These are phyloP conservation scores for Apeltes quadracus DNA, from an alignment of 2,113 vertebrate species.

Conservation along the genomic window DNA sequence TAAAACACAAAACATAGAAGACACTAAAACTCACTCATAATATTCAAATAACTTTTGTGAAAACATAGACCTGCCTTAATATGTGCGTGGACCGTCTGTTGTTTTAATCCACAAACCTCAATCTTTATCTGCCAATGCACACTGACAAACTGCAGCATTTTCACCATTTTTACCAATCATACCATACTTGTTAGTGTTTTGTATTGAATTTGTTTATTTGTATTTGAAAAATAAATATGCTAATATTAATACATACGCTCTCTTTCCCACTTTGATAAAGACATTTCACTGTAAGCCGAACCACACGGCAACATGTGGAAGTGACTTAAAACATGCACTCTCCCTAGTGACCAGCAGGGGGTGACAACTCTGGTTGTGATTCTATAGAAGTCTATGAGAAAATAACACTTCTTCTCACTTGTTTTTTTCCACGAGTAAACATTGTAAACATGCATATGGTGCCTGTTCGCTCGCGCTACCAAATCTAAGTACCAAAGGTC, in stretches of 20 bases:
- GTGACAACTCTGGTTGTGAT: background rate
- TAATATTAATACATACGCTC: background rate
- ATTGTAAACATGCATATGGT: background rate
- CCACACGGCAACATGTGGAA: background rate
- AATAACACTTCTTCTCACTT: background rate
- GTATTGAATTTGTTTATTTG: conserved; percentile 23
- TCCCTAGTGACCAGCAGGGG: background rate
- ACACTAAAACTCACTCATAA: background rate
- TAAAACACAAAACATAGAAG: background rate
- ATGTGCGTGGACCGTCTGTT: background rate
- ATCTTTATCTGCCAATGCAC: conserved; percentile 57
- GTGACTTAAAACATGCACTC: background rate
- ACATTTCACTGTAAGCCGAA: background rate
- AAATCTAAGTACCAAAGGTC: too few relatives aligned
- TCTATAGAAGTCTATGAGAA: background rate
- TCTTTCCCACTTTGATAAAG: background rate
- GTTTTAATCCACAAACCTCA: conserved; percentile 43
- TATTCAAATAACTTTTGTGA: background rate
- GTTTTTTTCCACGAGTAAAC: background rate
- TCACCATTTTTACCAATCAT: background rate
- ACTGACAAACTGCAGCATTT: conserved; percentile 5
- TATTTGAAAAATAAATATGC: conserved; percentile 35
- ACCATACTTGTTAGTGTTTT: conserved; percentile 28
- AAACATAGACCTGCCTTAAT: conserved; percentile 60
- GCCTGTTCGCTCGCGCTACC: background rate